Evolutionary conservation across 2,888 invertebrate genomes (phyloP), one percentile per base, ranked within the genome.

Genomic region (Lamellibrachia satsuma): DNA sequence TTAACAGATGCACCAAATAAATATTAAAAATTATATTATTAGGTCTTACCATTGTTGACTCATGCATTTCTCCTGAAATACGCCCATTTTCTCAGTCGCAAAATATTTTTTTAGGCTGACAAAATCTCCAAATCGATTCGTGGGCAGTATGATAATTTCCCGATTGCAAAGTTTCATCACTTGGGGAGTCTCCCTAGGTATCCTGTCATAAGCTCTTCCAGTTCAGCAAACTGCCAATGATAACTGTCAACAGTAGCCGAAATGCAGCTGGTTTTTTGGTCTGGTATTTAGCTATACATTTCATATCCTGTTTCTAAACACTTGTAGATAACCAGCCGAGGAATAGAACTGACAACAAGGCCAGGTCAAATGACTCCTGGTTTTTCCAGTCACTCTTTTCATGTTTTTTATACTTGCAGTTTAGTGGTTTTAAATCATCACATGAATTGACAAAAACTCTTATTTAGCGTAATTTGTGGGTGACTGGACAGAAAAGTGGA

Each of bases 261-360:
- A 75, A 75, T 22, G 22, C 55, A 22, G 22, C 75, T 22, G 3
- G 6, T 75, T 75, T 75, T 75, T 75, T 75, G 6, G 75, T n/a
- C 22, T n/a, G 75, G 75, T 75, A 75, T 75, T 75, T 75, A 75
- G 6, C 75, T 22, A 75, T 22, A 75, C 75, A 75, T 75, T 11
- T 75, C 75, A 75, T 75, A 75, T 75, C 75, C n/a, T 75, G 75
- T 75, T 75, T 75, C 75, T 75, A 75, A 75, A 22, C 75, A 75
- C 22, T 22, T 3, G 4, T 22, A 75, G 22, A 75, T 75, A 75
- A 75, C 75, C 11, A 75, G 75, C 75, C 75, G 15, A 75, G 57
- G 57, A 57, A 1, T 39, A 57, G 57, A 57, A 2, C 7, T 11
- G 57, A 57, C 57, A 57, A 15, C 39, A 7, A 57, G 75, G 75